Base-by-base conservation (phyloP, 2,797 vertebrate species). In the Adrianichthys oophorus region DNA sequence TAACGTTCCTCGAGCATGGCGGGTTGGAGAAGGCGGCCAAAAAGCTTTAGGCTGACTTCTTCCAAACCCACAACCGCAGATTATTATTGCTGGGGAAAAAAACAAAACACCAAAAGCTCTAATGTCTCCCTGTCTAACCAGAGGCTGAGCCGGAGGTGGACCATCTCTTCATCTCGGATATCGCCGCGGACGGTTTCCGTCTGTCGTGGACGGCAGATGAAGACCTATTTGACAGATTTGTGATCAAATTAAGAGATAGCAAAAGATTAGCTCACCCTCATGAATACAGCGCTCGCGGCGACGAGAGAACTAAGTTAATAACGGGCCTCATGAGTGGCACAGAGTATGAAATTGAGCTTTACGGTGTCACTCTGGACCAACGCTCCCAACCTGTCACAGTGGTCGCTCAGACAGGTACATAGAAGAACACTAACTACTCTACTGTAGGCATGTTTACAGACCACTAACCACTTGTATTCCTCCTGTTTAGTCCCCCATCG, bases 91-190 rank as follows among this genome's bases (percentile, higher is more conserved):
- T 56, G 40, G 55, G 23, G 51, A 66, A 70, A 55, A 66, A 70
- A 47, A 55, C 62, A 66, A 70, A 47, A 55, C 62, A 75, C 29
- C 52, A 29, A 2, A 63, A 58, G 56, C 74, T 68, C 59, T 78
- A 0, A 1, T 89, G 75, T 89, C 70, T 83, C 67, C 76, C 75
- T 80, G 68, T 87, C 75, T 64, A 80, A 93, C 76, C 93, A 99
- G 97, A 98, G 92, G 94, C 95, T 3, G 95, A 98, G 80, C 94
- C 94, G 0, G 97, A 98, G 90, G 94, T 98, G 70, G 96, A 98
- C 88, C 95, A 98, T 85, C 94, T 99, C 50, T 91, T 95, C 82
- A 91, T 98, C 80, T 98, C 95, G 24, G 95, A 97, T 61, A 79
- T 93, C 61, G 94, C 93, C 1, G 88, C 93, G 0, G 91, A 95